A percentile compares a stretch with the other conserved stretches of the same genome.
phyloP scores from a whole-genome alignment of 2,888 invertebrate genomes.

The Drosophila histrio region DNA sequence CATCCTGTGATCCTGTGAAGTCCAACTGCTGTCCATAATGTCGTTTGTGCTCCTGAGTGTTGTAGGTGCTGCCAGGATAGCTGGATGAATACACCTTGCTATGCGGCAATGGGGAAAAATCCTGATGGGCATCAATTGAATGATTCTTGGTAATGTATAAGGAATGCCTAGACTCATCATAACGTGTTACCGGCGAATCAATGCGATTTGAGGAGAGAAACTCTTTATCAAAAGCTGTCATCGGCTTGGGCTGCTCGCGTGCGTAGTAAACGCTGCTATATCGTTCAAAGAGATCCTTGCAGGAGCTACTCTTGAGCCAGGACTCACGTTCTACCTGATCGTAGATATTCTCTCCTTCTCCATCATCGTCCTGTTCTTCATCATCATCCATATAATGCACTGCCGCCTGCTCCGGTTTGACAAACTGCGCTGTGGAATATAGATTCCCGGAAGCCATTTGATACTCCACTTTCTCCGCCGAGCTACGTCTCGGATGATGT shows the following conservation, averaged over 20 bases:
- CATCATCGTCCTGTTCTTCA: slow-evolving; percentile 71
- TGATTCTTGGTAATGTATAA: slow-evolving; percentile 87
- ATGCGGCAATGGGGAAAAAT: slow-evolving; percentile 86
- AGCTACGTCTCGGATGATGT: slow-evolving; percentile 76
- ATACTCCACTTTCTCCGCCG: slow-evolving; percentile 85
- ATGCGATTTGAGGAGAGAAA: slow-evolving; percentile 85
- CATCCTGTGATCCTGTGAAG: slow-evolving; percentile 90
- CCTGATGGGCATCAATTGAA: slow-evolving; percentile 89
- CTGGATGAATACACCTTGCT: slow-evolving; percentile 93
- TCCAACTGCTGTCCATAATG: slow-evolving; percentile 85
- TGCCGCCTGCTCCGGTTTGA: slow-evolving; percentile 69
- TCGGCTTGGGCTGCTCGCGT: slow-evolving; percentile 84
- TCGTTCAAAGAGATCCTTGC: slow-evolving; percentile 92
- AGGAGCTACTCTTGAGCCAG: slow-evolving; percentile 93
- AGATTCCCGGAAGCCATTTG: slow-evolving; percentile 86
- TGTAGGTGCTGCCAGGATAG: slow-evolving; percentile 92
- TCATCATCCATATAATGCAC: slow-evolving; percentile 76
- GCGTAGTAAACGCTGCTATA: slow-evolving; percentile 86
- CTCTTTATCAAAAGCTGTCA: slow-evolving; percentile 84
- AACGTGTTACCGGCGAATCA: slow-evolving; percentile 90
- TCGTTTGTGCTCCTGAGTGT: slow-evolving; percentile 85
- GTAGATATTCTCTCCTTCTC: slow-evolving; percentile 81
- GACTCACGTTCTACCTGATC: slow-evolving; percentile 83
- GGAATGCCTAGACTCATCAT: slow-evolving; percentile 88
- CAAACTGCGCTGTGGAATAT: slow-evolving; percentile 85